Percentiles rank a stretch among this genome's conserved stretches.
These are phyloP conservation scores for Sclerurus mexicanus DNA, from an alignment of 2,113 vertebrate species.

Conservation along the genomic window DNA sequence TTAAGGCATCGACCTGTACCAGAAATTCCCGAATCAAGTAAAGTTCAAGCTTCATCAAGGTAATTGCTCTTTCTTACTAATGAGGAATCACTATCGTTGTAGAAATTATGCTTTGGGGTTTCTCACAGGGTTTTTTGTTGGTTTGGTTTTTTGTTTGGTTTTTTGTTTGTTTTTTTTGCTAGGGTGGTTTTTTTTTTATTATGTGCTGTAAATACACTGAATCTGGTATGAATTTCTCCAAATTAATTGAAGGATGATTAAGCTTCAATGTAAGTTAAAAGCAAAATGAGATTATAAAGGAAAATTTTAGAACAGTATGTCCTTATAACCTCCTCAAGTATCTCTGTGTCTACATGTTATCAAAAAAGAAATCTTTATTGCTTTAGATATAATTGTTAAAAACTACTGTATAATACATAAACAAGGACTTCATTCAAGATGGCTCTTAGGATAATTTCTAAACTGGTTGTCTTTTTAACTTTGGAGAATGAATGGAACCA, in stretches of 20 bases:
- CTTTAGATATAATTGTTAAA: background rate
- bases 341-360: background rate
- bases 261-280: background rate
- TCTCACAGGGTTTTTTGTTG: rapidly evolving
- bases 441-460: background rate
- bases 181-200: background rate
- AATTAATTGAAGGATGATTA: background rate
- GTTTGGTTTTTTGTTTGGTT: background rate
- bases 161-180: background rate
- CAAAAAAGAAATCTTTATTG: background rate
- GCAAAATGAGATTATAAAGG: background rate
- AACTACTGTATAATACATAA: background rate
- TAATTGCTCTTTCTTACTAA: constrained; percentile 36
- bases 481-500: background rate
- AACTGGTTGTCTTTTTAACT: background rate
- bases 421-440: background rate
- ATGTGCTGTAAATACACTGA: background rate
- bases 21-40: constrained; percentile 75
- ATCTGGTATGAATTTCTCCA: background rate
- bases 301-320: background rate
- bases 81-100: rapidly evolving
- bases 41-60: constrained; percentile 60
- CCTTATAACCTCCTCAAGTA: background rate
- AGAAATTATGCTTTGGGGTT: background rate
- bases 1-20: constrained; percentile 91